These are phyloP conservation scores for Tipula confusa DNA, from an alignment of 2,888 invertebrate genomes.

Conservation along the genomic window DNA sequence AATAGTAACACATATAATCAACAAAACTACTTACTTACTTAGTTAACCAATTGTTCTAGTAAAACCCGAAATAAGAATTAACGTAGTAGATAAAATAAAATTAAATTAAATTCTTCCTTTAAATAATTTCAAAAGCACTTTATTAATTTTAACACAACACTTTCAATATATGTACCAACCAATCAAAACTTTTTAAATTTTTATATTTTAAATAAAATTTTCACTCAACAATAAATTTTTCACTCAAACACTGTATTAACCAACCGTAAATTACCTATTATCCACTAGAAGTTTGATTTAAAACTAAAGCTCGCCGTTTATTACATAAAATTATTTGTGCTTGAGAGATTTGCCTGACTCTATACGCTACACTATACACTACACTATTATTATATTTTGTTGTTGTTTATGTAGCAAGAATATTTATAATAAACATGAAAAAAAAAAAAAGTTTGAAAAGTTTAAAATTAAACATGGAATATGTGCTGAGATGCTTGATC, in stretches of 20 bases:
- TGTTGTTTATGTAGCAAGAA: not conserved
- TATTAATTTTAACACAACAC: not conserved
- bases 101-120: not conserved
- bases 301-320: not conserved
- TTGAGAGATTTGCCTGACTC: not conserved
- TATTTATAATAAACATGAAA: too few relatives aligned
- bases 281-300: not conserved
- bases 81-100: not conserved
- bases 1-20: not conserved
- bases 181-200: too few relatives aligned
- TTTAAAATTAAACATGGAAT: not conserved
- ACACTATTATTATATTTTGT: not conserved
- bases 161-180: too few relatives aligned
- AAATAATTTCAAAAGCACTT: not conserved
- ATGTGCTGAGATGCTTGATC: not conserved
- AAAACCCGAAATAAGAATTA: not conserved
- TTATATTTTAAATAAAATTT: not conserved
- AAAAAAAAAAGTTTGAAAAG: not conserved
- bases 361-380: not conserved
- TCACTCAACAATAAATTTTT: not conserved
- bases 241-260: not conserved
- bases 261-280: not conserved
- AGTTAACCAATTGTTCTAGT: not conserved
- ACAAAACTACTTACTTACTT: not conserved
- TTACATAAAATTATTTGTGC: not conserved